Evolutionary conservation across 1,140 invertebrate genomes (phyloP).

Genomic region (Lanistes nyassanus): DNA sequence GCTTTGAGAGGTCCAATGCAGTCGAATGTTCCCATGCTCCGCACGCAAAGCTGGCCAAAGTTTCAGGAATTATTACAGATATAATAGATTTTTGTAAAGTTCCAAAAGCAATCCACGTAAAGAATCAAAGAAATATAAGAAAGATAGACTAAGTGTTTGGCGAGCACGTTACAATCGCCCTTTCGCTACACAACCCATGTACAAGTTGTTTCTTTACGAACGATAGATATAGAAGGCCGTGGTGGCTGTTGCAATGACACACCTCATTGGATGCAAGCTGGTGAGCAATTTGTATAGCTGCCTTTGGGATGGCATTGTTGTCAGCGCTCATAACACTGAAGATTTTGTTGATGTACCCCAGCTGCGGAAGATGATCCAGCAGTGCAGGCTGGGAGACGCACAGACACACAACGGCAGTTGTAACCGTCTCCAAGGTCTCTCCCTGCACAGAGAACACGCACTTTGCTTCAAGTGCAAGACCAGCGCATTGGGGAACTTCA

Average conservation of each 20-base stretch:
- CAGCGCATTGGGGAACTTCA: too few relatives aligned
- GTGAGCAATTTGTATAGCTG: slow-evolving; percentile 86
- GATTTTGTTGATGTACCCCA: slow-evolving; percentile 93
- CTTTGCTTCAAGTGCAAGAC: too few relatives aligned
- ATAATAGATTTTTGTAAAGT: not conserved
- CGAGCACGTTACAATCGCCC: too few relatives aligned
- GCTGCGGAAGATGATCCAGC: slow-evolving; percentile 88
- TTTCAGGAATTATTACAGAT: not conserved
- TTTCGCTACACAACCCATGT: too few relatives aligned
- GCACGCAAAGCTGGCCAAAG: slow-evolving; percentile 59
- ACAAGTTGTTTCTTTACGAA: too few relatives aligned
- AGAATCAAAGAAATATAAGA: too few relatives aligned
- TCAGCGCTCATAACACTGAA: slow-evolving; percentile 78
- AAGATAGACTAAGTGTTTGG: too few relatives aligned
- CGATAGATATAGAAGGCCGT: not conserved
- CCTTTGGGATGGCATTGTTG: slow-evolving; percentile 73
- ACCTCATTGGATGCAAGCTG: slow-evolving; percentile 87
- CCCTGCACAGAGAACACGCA: slow-evolving; percentile 69
- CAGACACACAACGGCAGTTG: slow-evolving; percentile 84
- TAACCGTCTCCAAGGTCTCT: slow-evolving; percentile 84
- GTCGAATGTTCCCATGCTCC: slow-evolving; percentile 63
- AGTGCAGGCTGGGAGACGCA: slow-evolving; percentile 87
- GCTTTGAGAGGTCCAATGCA: slow-evolving; percentile 75
- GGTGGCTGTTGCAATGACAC: slow-evolving; percentile 26
- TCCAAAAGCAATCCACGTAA: not conserved